Evolutionary conservation across 1,140 invertebrate species (phyloP).

Genomic region (Eciton burchellii): DNA sequence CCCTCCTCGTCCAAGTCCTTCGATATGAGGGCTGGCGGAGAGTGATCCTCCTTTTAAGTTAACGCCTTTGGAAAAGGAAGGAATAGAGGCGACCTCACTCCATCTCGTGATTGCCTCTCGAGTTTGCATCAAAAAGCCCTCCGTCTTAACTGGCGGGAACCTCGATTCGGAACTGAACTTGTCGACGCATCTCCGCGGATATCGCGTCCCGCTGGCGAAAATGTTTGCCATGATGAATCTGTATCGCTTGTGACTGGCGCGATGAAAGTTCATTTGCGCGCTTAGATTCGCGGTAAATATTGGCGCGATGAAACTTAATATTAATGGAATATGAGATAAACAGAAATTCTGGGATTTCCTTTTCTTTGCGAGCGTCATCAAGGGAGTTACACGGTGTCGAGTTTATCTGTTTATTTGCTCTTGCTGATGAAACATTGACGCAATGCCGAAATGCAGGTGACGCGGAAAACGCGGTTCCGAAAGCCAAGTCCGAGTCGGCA

Average conservation of each 20-base stretch:
- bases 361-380: too few species aligned
- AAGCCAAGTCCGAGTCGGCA: too few species aligned
- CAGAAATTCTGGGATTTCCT: background rate
- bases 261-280: background rate
- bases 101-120: slow-evolving; percentile 47
- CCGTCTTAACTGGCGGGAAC: slow-evolving; percentile 39
- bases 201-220: background rate
- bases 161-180: slow-evolving; percentile 42
- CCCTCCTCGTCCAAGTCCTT: slow-evolving; percentile 71
- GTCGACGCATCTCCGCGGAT: background rate
- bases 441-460: too few species aligned
- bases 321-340: slow-evolving; percentile 2
- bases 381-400: too few species aligned
- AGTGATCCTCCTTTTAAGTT: slow-evolving; percentile 59
- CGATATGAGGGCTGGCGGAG: slow-evolving; percentile 43
- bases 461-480: too few species aligned
- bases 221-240: background rate
- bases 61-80: slow-evolving; percentile 38
- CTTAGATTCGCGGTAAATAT: background rate
- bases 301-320: background rate
- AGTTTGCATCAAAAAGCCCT: slow-evolving; percentile 45
- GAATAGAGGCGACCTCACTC: slow-evolving; percentile 39
- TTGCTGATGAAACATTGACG: too few species aligned
- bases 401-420: too few species aligned
- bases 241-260: background rate